Base-by-base conservation (phyloP, 2,797 vertebrate species). In the Hephaestus fuliginosus region DNA sequence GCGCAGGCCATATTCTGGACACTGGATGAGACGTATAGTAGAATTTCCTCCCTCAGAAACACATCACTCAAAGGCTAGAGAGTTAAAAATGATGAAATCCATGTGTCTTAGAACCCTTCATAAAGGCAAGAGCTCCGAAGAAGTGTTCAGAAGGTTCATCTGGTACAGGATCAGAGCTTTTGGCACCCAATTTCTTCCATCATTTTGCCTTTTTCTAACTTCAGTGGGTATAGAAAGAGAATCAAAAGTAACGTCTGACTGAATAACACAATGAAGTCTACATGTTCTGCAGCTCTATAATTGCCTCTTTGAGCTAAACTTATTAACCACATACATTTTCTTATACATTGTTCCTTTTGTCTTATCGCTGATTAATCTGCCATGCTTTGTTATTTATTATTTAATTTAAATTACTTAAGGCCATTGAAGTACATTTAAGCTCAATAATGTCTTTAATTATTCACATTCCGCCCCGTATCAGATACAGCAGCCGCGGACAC, bases 391-490 rank as follows among this genome's bases (percentile, higher is more conserved):
- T 72, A 89, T 87, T 80, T 77, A 80, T 89, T 88, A 88, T 87
- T 91, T 84, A 85, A 78, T 86, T 85, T 13, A 78, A 86, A 82
- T 80, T 48, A 86, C 63, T 72, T 55, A n/a, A 62, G 71, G 65
- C 78, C 76, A 46, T 72, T 74, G 58, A 90, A 82, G 70, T 52
- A 44, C 74, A 83, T 74, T 85, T 62, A 75, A 70, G 80, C 82
- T 76, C 77, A 83, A 68, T 81, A 15, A 61, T 72, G 65, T 88
- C 67, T 82, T 91, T 86, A 74, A 90, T 91, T 86, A 85, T 81
- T 91, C 63, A 91, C 80, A 74, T 65, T 72, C 49, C 33, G 60
- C 15, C 15, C 25, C 1, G 66, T 70, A 76, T 86, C 68, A 52
- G 39, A 80, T 83, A 58, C 65, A 77, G 76, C 76, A 82, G 67